These are phyloP conservation scores for Abscondita cerata DNA, from an alignment of 2,888 invertebrate species.

Conservation along the genomic window DNA sequence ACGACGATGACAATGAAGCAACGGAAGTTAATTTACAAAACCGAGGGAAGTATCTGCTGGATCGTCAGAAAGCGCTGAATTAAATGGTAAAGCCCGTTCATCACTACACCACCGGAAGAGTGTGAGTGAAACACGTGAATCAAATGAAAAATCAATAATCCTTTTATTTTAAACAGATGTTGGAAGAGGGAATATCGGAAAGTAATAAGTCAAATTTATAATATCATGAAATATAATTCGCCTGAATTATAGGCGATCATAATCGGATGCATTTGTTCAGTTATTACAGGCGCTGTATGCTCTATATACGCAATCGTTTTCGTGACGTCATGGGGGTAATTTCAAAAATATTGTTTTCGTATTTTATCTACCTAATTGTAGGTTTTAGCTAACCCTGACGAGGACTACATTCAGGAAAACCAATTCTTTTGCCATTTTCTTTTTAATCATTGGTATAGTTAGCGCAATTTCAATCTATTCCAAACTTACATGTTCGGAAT, in stretches of 20 bases:
- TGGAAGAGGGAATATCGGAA: constrained; percentile 8
- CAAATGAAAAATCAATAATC: no score
- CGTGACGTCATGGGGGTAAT: constrained; percentile 71
- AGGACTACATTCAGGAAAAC: constrained; percentile 63
- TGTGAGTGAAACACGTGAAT: not conserved
- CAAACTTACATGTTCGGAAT: not conserved
- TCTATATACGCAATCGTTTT: constrained; percentile 76
- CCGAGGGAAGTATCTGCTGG: not conserved
- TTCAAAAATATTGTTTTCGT: not conserved
- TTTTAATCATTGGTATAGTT: constrained; percentile 69
- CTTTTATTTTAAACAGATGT: no score
- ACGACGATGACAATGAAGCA: constrained; percentile 15
- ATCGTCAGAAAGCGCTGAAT: constrained; percentile 16
- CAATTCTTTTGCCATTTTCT: constrained; percentile 68
- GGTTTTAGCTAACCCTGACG: constrained; percentile 61
- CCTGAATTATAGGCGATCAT: constrained; percentile 73
- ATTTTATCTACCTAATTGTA: no score
- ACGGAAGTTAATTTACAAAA: not conserved
- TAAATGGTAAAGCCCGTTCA: constrained; percentile 3
- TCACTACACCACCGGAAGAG: not conserved
- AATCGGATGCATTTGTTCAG: constrained; percentile 67
- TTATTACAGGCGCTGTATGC: constrained; percentile 77
- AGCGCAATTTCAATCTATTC: constrained; percentile 68
- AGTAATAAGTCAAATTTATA: constrained; percentile 32
- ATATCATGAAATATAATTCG: constrained; percentile 66